Percentiles rank a stretch among this genome's conserved stretches.
These are phyloP conservation scores for Sphaerophoria taeniata DNA, from an alignment of 2,888 invertebrate species.

Conservation along the genomic window DNA sequence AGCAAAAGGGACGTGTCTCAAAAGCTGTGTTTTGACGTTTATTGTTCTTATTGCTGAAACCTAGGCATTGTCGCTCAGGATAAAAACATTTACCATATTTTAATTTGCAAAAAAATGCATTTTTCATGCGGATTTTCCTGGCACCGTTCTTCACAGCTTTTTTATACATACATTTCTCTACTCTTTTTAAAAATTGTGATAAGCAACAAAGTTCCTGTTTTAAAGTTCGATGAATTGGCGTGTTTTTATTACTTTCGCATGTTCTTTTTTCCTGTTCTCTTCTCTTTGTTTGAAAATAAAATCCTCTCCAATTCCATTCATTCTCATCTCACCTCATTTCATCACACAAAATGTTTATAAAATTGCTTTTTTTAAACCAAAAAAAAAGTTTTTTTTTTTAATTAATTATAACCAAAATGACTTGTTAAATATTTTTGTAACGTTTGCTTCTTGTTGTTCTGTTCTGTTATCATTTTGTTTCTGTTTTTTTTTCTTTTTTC, in stretches of 20 bases:
- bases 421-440: conserved; percentile 34
- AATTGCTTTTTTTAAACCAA: conserved; percentile 51
- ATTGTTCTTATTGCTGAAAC: too few relatives aligned
- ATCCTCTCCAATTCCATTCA: conserved; percentile 36
- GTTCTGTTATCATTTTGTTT: conserved; percentile 37
- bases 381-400: neutral
- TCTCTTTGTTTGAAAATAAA: conserved; percentile 32
- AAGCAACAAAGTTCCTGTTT: too few relatives aligned
- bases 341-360: conserved; percentile 35
- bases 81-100: too few relatives aligned
- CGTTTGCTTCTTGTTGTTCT: conserved; percentile 58
- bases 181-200: too few relatives aligned
- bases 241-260: conserved; percentile 30
- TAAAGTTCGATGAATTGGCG: too few relatives aligned
- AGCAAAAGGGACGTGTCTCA: too few relatives aligned
- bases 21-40: too few relatives aligned
- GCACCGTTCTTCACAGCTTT: too few relatives aligned
- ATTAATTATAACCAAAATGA: neutral
- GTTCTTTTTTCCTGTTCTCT: conserved; percentile 3
- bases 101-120: too few relatives aligned
- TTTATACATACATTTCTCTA: too few relatives aligned
- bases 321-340: conserved; percentile 65
- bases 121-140: too few relatives aligned
- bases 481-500: conserved; percentile 62
- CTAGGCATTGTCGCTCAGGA: too few relatives aligned